Conservation (phyloP, 2,888 invertebrate species). For the Parnassius smintheus region DNA sequence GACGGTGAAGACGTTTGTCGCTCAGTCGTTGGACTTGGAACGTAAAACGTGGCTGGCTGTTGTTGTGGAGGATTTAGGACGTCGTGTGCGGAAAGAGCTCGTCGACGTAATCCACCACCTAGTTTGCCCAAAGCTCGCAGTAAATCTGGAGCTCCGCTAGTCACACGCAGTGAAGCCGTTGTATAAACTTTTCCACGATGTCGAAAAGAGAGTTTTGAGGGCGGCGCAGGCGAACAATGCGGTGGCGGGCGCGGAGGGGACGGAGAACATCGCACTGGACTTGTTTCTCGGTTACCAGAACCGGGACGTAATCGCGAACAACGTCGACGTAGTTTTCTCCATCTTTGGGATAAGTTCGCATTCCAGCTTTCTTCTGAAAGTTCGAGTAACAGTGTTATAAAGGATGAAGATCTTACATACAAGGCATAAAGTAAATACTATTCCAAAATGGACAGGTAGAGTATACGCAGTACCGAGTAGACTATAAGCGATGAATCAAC, state of each 20-base stretch:
- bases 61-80: slow-evolving; percentile 81
- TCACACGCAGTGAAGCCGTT: slow-evolving; percentile 73
- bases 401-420: neutral
- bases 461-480: neutral
- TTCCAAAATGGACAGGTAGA: neutral
- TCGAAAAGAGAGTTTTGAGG: slow-evolving; percentile 71
- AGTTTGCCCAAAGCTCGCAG: slow-evolving; percentile 85
- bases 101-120: slow-evolving; percentile 84
- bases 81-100: slow-evolving; percentile 86
- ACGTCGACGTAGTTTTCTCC: slow-evolving; percentile 86
- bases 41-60: slow-evolving; percentile 85
- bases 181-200: slow-evolving; percentile 77
- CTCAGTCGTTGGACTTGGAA: slow-evolving; percentile 82
- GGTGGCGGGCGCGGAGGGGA: slow-evolving; percentile 76
- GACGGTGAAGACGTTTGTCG: slow-evolving; percentile 72
- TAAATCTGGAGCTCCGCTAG: slow-evolving; percentile 84
- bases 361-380: slow-evolving; percentile 87
- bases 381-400: slow-evolving; percentile 18
- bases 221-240: slow-evolving; percentile 75
- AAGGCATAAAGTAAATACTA: neutral
- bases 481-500: neutral
- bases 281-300: slow-evolving; percentile 77
- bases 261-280: slow-evolving; percentile 80
- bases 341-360: slow-evolving; percentile 87
- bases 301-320: slow-evolving; percentile 86